Base-by-base conservation (phyloP, 2,888 invertebrate species). In the Orthosia cruda region DNA sequence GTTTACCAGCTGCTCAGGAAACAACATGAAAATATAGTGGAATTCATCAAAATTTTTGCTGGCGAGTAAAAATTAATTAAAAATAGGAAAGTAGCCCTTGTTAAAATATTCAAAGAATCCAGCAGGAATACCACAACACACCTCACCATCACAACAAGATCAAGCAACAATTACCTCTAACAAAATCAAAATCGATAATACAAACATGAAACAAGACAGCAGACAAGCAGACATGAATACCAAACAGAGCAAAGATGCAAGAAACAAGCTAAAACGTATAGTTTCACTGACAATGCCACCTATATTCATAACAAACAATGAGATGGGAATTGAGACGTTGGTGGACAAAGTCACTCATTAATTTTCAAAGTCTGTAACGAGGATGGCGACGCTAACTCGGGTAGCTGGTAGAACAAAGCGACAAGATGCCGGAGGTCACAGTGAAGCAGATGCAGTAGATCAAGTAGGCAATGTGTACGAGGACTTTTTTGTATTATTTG, bases 361-460 rank as follows among this genome's bases (percentile, higher is more conserved):
- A 95, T 95, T 95, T 95, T 94, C 95, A 93, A 93, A 94, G 93
- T 91, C 92, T 91, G 92, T 89, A 88, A 89, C 91, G 86, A 85
- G 77, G 78, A 84, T 81, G 84, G 89, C 88, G 84, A 92, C 88
- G 90, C 91, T 92, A 93, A 93, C 89, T 89, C 89, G 89, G 87
- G 92, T 91, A 92, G 91, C 90, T 85, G 76, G 71, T 40, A 61
- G 81, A 77, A 87, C 88, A 87, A 87, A 84, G 85, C 69, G 70
- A 65, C 64, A 73, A 84, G 79, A 87, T 80, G 77, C 79, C 81
- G 74, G 80, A 67, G 74, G 50, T 50, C 15, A 65, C 65, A 23
- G 72, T 87, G 74, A 47, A 70, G 58, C 40, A 81, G 75, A 59
- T 40, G 26, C 80, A 85, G 88, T 76, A 87, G 69, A 67, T 75